Evolutionary conservation across 1,140 invertebrate genomes (phyloP).

Genomic region (Telenomus remus): DNA sequence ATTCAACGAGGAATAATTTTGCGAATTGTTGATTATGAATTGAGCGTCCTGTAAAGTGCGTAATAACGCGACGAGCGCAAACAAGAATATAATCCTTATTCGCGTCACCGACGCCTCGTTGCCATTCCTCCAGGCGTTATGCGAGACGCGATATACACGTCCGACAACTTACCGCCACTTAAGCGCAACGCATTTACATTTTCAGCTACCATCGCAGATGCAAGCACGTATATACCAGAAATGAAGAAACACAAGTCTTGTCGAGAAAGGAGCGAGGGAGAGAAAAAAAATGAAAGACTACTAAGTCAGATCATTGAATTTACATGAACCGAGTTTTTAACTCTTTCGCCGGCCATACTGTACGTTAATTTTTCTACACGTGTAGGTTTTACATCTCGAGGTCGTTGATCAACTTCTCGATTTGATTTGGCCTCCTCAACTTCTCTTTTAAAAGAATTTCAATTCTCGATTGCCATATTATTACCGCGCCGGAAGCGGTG

Average conservation of each 20-base stretch:
- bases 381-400: conserved; percentile 56
- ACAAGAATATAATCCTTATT: conserved; percentile 53
- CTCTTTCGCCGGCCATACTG: conserved; percentile 18
- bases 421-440: too few species aligned
- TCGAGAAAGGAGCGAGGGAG: background rate
- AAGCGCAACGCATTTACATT: conserved; percentile 58
- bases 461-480: conserved; percentile 6
- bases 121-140: conserved; percentile 56
- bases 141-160: conserved; percentile 57
- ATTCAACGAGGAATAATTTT: conserved; percentile 31
- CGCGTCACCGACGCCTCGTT: conserved; percentile 54
- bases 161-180: conserved; percentile 59
- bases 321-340: conserved; percentile 48
- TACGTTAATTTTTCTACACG: conserved; percentile 60
- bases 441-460: too few species aligned
- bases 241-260: conserved; percentile 45
- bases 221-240: conserved; percentile 37
- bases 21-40: conserved; percentile 42
- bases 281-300: conserved; percentile 32
- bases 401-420: conserved; percentile 45
- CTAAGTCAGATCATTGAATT: conserved; percentile 50
- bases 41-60: conserved; percentile 27
- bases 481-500: conserved; percentile 5
- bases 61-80: conserved; percentile 40
- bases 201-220: conserved; percentile 57